Percentiles rank a stretch among this genome's conserved stretches.
Conservation (phyloP, 2,797 vertebrate genomes). For the Enteromius viviparus region DNA sequence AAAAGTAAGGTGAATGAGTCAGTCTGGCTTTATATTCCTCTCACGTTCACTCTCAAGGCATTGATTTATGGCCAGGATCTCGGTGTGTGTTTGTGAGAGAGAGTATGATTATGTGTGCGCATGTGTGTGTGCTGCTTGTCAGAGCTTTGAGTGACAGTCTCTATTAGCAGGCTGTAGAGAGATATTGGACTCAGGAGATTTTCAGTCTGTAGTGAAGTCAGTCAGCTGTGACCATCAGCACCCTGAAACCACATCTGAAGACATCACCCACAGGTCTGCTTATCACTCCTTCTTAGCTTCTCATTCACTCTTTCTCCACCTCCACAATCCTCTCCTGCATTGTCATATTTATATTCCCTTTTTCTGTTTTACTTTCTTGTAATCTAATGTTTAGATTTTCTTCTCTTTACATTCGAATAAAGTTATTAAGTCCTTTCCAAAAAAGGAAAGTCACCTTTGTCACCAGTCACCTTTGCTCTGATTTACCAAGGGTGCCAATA, state of each 20-base stretch:
- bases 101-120: slow-evolving; percentile 7
- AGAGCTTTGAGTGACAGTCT: slow-evolving; percentile 44
- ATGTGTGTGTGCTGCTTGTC: slow-evolving; percentile 26
- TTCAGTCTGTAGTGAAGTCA: slow-evolving; percentile 39
- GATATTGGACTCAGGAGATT: slow-evolving; percentile 43
- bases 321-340: not conserved
- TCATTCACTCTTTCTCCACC: not conserved
- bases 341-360: not conserved
- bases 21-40: slow-evolving; percentile 20
- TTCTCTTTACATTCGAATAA: not conserved
- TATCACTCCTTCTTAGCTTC: slow-evolving; percentile 3
- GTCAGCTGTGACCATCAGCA: slow-evolving; percentile 34
- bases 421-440: too few species aligned
- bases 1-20: slow-evolving; percentile 35
- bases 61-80: slow-evolving; percentile 41
- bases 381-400: not conserved
- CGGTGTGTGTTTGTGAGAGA: not conserved
- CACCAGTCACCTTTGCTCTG: too few species aligned
- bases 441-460: too few species aligned
- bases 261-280: slow-evolving; percentile 33
- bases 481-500: too few species aligned
- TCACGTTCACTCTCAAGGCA: slow-evolving; percentile 16
- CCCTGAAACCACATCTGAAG: slow-evolving; percentile 25
- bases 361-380: not conserved
- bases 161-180: slow-evolving; percentile 42